A percentile compares a stretch with the other conserved stretches of the same genome.
These are phyloP conservation scores for Creontiades dilutus DNA, from an alignment of 2,888 invertebrate genomes.

Conservation along the genomic window DNA sequence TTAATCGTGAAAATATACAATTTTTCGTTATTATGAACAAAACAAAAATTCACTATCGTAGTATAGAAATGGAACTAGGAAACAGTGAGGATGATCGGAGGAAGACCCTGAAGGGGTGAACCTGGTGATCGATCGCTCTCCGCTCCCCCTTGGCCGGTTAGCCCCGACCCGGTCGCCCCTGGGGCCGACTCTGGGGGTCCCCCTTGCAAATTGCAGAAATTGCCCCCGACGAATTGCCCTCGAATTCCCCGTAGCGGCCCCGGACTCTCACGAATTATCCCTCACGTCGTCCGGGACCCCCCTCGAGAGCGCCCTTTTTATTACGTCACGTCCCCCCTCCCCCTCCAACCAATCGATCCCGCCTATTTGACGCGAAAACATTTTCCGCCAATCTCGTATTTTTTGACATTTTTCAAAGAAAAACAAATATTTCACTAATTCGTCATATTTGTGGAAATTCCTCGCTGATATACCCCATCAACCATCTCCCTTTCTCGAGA, in stretches of 20 bases:
- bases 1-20: neutral
- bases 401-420: neutral
- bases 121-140: slow-evolving; percentile 4
- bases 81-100: neutral
- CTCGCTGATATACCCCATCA: no score
- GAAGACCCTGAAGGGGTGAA: slow-evolving; percentile 36
- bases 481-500: no score
- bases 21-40: neutral
- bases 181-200: neutral
- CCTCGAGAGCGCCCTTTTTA: neutral
- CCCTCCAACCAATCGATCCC: neutral
- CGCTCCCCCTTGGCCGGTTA: neutral
- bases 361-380: neutral
- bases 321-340: neutral
- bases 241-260: neutral
- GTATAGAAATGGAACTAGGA: neutral
- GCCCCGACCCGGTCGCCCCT: slow-evolving; percentile 15
- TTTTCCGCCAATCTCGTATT: neutral
- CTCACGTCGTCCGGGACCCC: neutral
- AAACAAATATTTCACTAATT: neutral
- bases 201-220: neutral
- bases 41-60: neutral
- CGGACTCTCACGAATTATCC: neutral
- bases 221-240: neutral
- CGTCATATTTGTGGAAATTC: no score